Evolutionary conservation across 23 tunicate genomes (phyloP).

Genomic region (Aplidium turbinatum): DNA sequence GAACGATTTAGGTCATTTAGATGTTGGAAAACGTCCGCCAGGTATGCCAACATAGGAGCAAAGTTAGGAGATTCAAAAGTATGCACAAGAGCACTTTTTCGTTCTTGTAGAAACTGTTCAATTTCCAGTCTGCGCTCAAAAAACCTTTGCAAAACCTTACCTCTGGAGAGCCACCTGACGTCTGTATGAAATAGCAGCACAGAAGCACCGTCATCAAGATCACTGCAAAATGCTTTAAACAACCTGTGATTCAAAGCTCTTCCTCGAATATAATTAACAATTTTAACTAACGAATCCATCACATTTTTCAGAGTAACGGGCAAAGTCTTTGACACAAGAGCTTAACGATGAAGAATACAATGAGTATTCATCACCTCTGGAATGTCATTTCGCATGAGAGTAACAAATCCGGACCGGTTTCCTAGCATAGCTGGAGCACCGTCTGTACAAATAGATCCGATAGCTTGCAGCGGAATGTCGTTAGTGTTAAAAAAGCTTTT

Average conservation of each 20-base stretch:
- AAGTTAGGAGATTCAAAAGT: slow-evolving; percentile 10
- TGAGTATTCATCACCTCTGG: background rate
- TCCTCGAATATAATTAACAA: too few species aligned
- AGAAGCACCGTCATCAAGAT: too few species aligned
- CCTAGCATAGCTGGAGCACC: slow-evolving; percentile 29
- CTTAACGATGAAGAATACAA: slow-evolving; percentile 1
- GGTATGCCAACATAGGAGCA: background rate
- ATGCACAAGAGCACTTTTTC: slow-evolving; percentile 18
- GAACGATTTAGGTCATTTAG: slow-evolving; percentile 15
- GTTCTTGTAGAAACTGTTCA: slow-evolving; percentile 10
- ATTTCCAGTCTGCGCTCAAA: slow-evolving; percentile 10
- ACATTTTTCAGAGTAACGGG: slow-evolving; percentile 12
- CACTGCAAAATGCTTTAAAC: slow-evolving; percentile 1
- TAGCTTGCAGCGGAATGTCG: slow-evolving; percentile 1
- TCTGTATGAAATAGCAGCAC: background rate
- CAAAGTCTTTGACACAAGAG: slow-evolving; percentile 16
- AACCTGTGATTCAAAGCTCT: background rate
- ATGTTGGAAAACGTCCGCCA: slow-evolving; percentile 17
- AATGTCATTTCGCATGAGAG: background rate
- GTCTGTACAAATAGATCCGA: slow-evolving; percentile 11
- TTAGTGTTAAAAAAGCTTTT: slow-evolving; percentile 19
- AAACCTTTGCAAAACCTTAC: background rate
- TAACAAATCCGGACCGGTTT: slow-evolving; percentile 14
- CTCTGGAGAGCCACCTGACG: slow-evolving; percentile 23
- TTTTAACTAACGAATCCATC: slow-evolving; percentile 13